Percentiles rank a stretch among this genome's conserved stretches.
Evolutionary conservation across 2,888 invertebrate genomes (phyloP).

Genomic region (Tetragonula carbonaria): DNA sequence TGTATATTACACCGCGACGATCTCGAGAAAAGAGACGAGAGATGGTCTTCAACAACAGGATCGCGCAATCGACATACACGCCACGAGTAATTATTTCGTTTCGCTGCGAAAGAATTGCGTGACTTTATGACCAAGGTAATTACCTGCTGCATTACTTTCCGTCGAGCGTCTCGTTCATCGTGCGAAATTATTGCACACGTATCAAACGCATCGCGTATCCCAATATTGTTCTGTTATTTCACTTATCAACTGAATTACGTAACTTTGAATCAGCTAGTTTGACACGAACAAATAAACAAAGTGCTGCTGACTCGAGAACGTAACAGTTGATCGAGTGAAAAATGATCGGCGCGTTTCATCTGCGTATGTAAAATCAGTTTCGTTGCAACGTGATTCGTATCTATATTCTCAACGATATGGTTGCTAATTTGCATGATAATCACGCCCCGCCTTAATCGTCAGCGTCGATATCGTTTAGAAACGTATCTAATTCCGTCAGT

Average conservation of each 20-base stretch:
- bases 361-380: not conserved
- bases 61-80: constrained; percentile 18
- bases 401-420: not conserved
- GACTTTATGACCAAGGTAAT: constrained; percentile 16
- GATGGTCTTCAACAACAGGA: not conserved
- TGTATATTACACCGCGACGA: not conserved
- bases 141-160: constrained; percentile 6
- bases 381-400: not conserved
- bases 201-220: not conserved
- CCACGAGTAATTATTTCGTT: constrained; percentile 23
- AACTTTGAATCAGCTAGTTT: not conserved
- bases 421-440: not conserved
- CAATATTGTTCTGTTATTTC: not conserved
- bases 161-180: not conserved
- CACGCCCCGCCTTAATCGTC: not conserved
- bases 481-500: constrained; percentile 19
- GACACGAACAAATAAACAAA: not conserved
- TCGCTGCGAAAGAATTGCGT: constrained; percentile 20
- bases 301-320: not conserved
- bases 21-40: not conserved
- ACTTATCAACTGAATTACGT: not conserved
- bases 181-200: not conserved
- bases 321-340: not conserved
- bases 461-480: not conserved
- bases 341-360: not conserved